Base-by-base conservation (phyloP, 2,888 invertebrate species). In the Stramonita haemastoma region DNA sequence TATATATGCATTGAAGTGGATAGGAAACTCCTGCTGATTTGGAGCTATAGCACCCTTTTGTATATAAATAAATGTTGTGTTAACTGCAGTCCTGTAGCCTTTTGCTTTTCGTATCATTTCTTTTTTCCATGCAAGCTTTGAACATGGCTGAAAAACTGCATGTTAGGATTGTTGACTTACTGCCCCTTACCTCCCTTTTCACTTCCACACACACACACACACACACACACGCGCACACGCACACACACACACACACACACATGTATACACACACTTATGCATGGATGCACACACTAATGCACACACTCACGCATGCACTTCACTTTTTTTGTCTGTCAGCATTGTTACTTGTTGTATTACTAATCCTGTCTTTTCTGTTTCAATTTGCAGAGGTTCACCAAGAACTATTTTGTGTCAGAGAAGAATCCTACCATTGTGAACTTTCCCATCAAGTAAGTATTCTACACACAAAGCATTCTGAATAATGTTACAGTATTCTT, bases 391-490 rank as follows among this genome's bases (percentile, higher is more conserved):
- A 97, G 99, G 92, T 99, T 99, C 96, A 99, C 99, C 0, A 99
- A 99, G 96, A 99, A 99, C 95, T 99, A 99, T 13, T 99, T 99
- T 96, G 99, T 99, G 95, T 97, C 99, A 32, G 99, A 99, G 96
- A 99, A 99, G 96, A 99, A 99, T 97, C 99, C 99, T 0, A 99
- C 99, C 0, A 99, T 99, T 95, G 99, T 99, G 4, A 99, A 99
- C 96, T 99, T 99, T 96, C 99, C 99, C 6, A 98, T 99, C 91
- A 99, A 98, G 98, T 99, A 97, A 97, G 87, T 87, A 22, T 22
- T 22, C 32, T 84, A 26, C 26, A 84, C 26, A 46, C 19, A 84
- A 46, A 56, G 15, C 22, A 57, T 0, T 29, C 46, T 86, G 26
- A 34, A 22, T 22, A n/a, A 57, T 29, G 73, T 77, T 36, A n/a